Base-by-base conservation (phyloP, 2,797 vertebrate species). In the Euthynnus affinis region DNA sequence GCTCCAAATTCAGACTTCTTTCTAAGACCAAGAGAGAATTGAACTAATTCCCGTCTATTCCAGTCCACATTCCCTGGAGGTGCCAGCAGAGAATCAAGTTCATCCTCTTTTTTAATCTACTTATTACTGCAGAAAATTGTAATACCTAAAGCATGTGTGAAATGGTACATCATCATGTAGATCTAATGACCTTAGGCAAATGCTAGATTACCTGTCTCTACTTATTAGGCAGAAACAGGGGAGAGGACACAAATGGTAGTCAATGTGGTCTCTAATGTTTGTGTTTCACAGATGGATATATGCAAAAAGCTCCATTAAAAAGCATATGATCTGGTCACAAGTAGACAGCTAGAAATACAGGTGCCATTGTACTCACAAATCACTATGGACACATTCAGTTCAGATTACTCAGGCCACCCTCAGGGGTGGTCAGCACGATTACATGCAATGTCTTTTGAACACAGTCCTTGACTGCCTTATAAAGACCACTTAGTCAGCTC, bases 1-100 rank as follows among this genome's bases (percentile, higher is more conserved):
- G 76, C 61, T 90, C 81, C 63, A 86, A 69, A 88, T 90, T 80
- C 82, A 63, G 60, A 74, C 40, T 76, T 74, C 34, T 78, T 68
- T 87, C 68, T 69, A 76, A 87, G 83, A 83, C 78, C 5, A 64
- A 70, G 65, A 60, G 82, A 88, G 80, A 86, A 76, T 53, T 89
- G 85, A 90, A 86, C 86, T 91, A 83, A 88, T 93, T 92, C 81
- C 59, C 44, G 46, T 79, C 88, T 87, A 90, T 93, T 90, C 80
- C 56, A 2, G 87, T 80, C 64, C 71, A 63, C 20, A 4, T 22
- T 89, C 90, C 85, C 90, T 14, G 23, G 85, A 90, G 91, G 79
- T 25, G 22, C 46, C 25, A 64, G 56, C 74, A 70, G 22, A 82
- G 81, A 88, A 90, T 79, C 70, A 66, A 71, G 81, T 80, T 74